Base-by-base conservation (phyloP, 2,888 invertebrate genomes). In the Acanthosoma haemorrhoidale region DNA sequence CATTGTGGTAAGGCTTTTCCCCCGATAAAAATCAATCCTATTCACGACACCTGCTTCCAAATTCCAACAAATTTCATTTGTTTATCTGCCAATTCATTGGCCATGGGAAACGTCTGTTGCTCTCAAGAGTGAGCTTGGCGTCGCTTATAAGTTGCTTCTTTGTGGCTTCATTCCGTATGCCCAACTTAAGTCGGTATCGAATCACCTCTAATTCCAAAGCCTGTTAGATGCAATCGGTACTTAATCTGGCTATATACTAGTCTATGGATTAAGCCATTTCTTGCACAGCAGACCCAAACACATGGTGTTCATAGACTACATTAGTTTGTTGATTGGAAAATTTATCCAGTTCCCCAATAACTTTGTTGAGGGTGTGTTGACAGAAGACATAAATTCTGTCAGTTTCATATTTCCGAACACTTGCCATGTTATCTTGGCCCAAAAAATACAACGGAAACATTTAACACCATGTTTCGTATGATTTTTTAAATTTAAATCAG, bases 221-320 rank as follows among this genome's bases (percentile, higher is more conserved):
- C 38, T 15, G 38, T 38, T 15, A 38, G 38, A n/a, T 38, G 38
- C n/a, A 15, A 3, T 15, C n/a, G n/a, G n/a, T 38, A 15, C n/a
- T n/a, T 38, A 38, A n/a, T 2, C 38, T 38, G 15, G 38, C 38
- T n/a, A 3, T 8, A n/a, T 11, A 38, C 4, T 15, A 6, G n/a
- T n/a, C 38, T 38, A 38, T 38, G 38, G 38, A 11, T 25, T 69
- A 59, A 8, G 34, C 39, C 31, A 39, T 59, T 29, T 69, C 67
- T 25, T 67, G 67, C 2, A 67, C 29, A 2, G 67, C 67, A 16
- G 67, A 29, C 4, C 68, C 68, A 38, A 69, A 69, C 8, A 60
- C 16, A 39, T 60, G 59, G n/a, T 59, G 39, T 16, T 69, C 60
- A 38, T 69, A 69, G 15, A 69, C 59, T 2, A 69, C 59, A 41